Evolutionary conservation across 2,113 vertebrate species (phyloP).

Genomic region (Anarhynchus alexandrinus): DNA sequence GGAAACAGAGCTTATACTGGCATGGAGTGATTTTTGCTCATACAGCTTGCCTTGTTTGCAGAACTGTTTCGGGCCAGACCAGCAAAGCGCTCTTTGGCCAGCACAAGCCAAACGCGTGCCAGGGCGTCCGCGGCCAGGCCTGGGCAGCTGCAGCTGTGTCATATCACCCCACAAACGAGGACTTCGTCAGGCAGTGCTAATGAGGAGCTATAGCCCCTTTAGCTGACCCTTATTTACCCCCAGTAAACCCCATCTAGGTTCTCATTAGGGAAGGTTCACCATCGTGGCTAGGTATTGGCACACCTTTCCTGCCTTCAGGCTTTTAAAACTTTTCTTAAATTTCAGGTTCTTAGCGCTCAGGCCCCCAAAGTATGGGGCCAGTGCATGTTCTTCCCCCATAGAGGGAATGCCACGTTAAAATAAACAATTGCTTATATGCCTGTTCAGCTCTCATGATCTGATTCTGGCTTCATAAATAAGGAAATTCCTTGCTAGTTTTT

Average conservation of each 20-base stretch:
- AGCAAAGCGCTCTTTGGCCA: not conserved
- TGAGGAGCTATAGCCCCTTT: not conserved
- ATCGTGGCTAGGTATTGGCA: not conserved
- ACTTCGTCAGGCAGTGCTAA: not conserved
- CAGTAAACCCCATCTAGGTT: not conserved
- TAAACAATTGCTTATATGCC: not conserved
- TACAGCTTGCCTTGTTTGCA: conserved; percentile 44
- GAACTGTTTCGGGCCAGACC: not conserved
- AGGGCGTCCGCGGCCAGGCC: not conserved
- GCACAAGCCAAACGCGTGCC: not conserved
- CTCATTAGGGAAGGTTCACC: not conserved
- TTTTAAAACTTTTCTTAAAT: not conserved
- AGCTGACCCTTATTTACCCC: not conserved
- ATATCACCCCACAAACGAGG: not conserved
- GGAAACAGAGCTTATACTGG: conserved; percentile 50
- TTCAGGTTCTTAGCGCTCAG: not conserved
- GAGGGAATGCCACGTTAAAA: not conserved
- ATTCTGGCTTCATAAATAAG: not conserved
- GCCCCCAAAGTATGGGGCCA: not conserved
- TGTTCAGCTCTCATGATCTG: not conserved
- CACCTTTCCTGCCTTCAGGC: not conserved
- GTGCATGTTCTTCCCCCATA: not conserved
- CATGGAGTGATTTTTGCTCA: conserved; percentile 31
- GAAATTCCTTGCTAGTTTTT: not conserved
- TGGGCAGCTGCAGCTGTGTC: not conserved